Evolutionary conservation across 2,113 vertebrate genomes (phyloP).

Genomic region (Empidonax alnorum): DNA sequence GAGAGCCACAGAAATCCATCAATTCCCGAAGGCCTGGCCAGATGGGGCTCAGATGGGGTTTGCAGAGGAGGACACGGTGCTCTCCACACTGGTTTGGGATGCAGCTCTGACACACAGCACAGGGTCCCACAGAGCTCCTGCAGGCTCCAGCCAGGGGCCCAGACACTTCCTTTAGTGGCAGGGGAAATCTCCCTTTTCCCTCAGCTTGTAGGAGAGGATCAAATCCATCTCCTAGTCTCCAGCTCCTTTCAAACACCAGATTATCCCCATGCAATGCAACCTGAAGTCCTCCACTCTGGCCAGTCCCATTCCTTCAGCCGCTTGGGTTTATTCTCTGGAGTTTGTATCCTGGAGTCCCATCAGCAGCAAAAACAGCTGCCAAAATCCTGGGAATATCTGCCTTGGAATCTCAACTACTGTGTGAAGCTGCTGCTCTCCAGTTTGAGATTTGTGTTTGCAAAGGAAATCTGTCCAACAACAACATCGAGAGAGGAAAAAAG

Average conservation of each 20-base stretch:
- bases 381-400: constrained; percentile 65
- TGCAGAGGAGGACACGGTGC: accelerated
- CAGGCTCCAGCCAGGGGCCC: background rate
- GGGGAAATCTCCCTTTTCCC: background rate
- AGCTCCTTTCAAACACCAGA: background rate
- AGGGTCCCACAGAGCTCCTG: too few species aligned
- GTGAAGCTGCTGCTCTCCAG: constrained; percentile 52
- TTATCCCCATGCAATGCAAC: background rate
- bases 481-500: constrained; percentile 1
- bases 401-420: constrained; percentile 66
- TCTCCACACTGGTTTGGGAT: background rate
- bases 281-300: background rate
- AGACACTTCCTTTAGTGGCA: background rate
- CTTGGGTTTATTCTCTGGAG: constrained; percentile 9
- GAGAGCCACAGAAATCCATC: background rate
- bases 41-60: background rate
- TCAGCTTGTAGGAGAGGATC: background rate
- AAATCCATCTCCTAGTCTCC: background rate
- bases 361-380: constrained; percentile 50
- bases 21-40: background rate
- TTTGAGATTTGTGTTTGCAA: constrained; percentile 57
- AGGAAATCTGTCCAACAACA: constrained; percentile 68
- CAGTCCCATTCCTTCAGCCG: background rate
- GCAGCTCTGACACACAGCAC: background rate
- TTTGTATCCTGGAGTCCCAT: constrained; percentile 12